Evolutionary conservation across 2,888 invertebrate species (phyloP), one percentile per base, ranked within the genome.

Genomic region (Chloromyia formosa): DNA sequence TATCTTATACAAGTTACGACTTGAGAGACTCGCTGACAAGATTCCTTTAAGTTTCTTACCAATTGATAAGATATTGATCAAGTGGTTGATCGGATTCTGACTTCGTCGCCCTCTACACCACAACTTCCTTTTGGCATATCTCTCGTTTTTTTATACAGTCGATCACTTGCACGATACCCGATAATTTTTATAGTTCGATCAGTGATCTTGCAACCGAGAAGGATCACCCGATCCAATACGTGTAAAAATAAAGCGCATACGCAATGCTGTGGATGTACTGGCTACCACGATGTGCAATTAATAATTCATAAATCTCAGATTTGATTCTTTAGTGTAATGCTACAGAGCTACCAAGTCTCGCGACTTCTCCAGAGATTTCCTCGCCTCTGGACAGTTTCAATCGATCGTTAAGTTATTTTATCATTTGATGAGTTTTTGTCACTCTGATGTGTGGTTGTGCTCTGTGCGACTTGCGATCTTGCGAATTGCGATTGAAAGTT

Each of bases 41-140:
- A 69, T 69, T 53, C 69, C 54, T 58, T 22, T 42, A 20, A 18
- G 71, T 56, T 16, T 22, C 20, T 18, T 16, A 10, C 18, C 27
- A 40, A 71, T 56, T 56, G 71, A 71, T 71, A 71, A 71, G 71
- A 71, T 58, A 66, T 16, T 69, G 69, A 66, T 66, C 66, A 66
- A 66, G 45, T 49, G 66, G 16, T 45, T 49, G 49, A 49, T 35
- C 35, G 35, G 62, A 49, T 66, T 49, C 49, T 22, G 62, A 49
- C 49, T 49, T 42, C 66, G 20, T 22, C 49, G 49, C 66, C 66
- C 49, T 49, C 49, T 49, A 49, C 3, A 49, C 12, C 49, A 27
- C 16, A 23, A 42, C 35, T 16, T 53, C 23, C 53, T 7, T 35
- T 35, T 35, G 27, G 27, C 7, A 35, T 35, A 35, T 35, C 27